Evolutionary conservation across 2,888 invertebrate genomes (phyloP), one percentile per base, ranked within the genome.

Genomic region (Creontiades dilutus): DNA sequence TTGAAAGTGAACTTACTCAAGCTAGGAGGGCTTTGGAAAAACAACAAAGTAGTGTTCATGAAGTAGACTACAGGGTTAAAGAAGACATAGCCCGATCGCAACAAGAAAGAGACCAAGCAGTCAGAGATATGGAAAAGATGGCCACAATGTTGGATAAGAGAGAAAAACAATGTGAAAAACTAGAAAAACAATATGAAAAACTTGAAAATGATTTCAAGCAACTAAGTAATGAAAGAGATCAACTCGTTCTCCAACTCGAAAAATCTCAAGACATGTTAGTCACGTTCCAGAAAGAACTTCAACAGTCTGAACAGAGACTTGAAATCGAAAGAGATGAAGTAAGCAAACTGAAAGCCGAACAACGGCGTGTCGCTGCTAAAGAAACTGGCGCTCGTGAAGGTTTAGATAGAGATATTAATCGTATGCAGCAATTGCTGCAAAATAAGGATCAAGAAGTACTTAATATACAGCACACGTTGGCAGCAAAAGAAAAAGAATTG

Each of bases 251-350:
- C 91, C 98, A 98, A 93, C 93, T 98, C 93, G 98, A 98, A 93
- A 98, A 98, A 94, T 97, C 97, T 75, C 98, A 98, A 93, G 97
- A 98, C 92, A 97, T 98, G 96, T 94, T 98, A 90, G 96, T 98
- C 93, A 97, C 97, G 93, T 98, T 98, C 96, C 98, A 98, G 93
- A 96, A 97, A 93, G 98, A 98, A 93, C 93, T 98, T 86, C 97
- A 97, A 92, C 95, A 96, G 91, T 96, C 97, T 92, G 98, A 97
- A 93, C 95, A 96, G 76, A 97, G 97, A 93, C 93, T 97, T 91
- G 97, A 97, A 92, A 95, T 96, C 92, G 96, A 97, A 92, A 95
- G 96, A 90, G 96, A 96, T 91, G 97, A 97, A 93, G 95, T 96
- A 0, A 95, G 96, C 86, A 95, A 96, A 92, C 93, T 97, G 92